These are phyloP conservation scores for Drosophila pruinosa DNA, from an alignment of 1,140 invertebrate genomes.

Conservation along the genomic window DNA sequence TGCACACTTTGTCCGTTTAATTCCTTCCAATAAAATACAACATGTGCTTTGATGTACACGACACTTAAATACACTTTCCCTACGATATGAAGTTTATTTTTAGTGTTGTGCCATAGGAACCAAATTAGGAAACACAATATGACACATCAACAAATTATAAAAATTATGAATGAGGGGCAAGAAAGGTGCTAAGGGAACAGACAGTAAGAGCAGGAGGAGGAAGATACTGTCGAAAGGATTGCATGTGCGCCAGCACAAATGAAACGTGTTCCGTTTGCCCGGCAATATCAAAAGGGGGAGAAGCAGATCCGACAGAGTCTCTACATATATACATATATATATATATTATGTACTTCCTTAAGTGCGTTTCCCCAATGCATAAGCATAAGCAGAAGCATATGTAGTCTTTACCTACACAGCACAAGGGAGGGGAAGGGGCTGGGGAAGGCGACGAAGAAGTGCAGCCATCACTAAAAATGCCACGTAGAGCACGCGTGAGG, in stretches of 20 bases:
- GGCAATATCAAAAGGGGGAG: neutral
- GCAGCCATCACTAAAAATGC: constrained; percentile 40
- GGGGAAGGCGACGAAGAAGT: neutral
- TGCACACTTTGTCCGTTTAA: too few species aligned
- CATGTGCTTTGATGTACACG: neutral
- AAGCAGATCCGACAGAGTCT: constrained; percentile 21
- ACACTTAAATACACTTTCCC: neutral
- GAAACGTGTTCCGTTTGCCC: constrained; percentile 35
- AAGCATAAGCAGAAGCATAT: neutral
- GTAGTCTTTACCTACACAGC: neutral
- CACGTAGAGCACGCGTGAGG: constrained; percentile 73
- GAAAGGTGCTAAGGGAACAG: neutral
- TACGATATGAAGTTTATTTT: constrained; percentile 14
- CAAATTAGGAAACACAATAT: constrained; percentile 23
- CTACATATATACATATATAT: neutral
- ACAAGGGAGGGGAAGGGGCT: neutral
- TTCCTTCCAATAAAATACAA: neutral
- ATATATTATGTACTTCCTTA: constrained; percentile 30
- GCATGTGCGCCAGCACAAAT: constrained; percentile 44
- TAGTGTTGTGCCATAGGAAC: neutral
- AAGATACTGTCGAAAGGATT: constrained; percentile 60
- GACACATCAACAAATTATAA: constrained; percentile 40
- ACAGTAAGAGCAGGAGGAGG: neutral
- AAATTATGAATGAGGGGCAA: constrained; percentile 28
- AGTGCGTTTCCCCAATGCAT: constrained; percentile 24